Base-by-base conservation (phyloP, 2,888 invertebrate genomes). In the Hipparchia semele region DNA sequence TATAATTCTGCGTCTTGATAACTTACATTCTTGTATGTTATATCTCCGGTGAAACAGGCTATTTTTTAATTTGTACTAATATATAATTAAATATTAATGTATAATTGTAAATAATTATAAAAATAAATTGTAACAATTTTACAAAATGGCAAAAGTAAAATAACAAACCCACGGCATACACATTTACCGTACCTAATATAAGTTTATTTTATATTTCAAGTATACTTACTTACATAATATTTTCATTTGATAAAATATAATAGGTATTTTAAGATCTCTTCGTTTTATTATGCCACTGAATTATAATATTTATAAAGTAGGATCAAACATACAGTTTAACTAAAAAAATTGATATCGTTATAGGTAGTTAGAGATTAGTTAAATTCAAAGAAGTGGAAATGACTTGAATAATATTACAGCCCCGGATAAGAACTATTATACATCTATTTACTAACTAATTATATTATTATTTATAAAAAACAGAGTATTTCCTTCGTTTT, bases 381-480 rank as follows among this genome's bases (percentile, higher is more conserved):
- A 67, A 49, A 68, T n/a, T 23, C 58, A 49, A 10, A 68, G 49
- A 68, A 58, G 68, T 54, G 54, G 49, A 66, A 53, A 51, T 54
- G 33, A 49, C 51, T 53, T 62, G 69, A 61, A 23, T 70, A 61
- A 61, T n/a, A 45, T 62, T 61, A 56, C 54, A 9, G 10, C n/a
- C 56, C 56, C 0, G 10, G 64, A 23, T 46, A 64, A 70, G 45
- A 60, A 60, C 39, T 39, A 60, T 33, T 58, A 33, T 12, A 46
- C 10, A 13, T 33, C 9, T 13, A 68, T 54, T 13, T 23, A 54
- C 39, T 49, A 33, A 60, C 3, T 39, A 60, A n/a, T 4, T 69
- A 53, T 39, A 39, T 39, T 39, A 39, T 39, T 39, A 53, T 53
- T n/a, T 23, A 65, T 39, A 61, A 60, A 8, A 8, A 13, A 58